Base-by-base conservation (phyloP, 2,113 vertebrate genomes). In the Xiphias gladius region DNA sequence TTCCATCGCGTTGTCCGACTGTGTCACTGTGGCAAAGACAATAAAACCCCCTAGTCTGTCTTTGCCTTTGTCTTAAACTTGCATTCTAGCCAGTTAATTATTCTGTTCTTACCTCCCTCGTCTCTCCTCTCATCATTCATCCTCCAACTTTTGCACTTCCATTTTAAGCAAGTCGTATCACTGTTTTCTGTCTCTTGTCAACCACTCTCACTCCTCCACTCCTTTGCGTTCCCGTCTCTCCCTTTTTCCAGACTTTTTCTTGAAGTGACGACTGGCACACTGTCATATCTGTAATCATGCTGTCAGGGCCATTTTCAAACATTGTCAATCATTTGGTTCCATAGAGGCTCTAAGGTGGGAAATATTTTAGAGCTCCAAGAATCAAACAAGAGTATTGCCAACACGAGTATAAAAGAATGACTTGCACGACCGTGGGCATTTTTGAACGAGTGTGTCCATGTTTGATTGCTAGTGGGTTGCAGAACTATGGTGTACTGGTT, bases 251-350 rank as follows among this genome's bases (percentile, higher is more conserved):
- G 52, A 69, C 35, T 71, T 72, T 68, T 7, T 8, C 48, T 74
- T 79, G 43, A 83, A 46, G 62, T 80, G 82, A 76, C 73, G 63
- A 52, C 77, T 41, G 69, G 64, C 82, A 39, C 5, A 0, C 84
- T 87, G 86, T 84, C 89, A 68, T n/a, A 52, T 72, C 41, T 73
- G 82, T 86, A 71, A 87, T 86, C 91, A 79, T 32, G 30, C 43
- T 87, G 86, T 92, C 86, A 13, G 63, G 19, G 66, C 35, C 89
- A 92, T 90, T 92, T 90, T 91, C 90, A 91, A 91, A 93, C 93
- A 89, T 71, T 81, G 88, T 91, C 86, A 89, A 20, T 87, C 59
- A 48, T 80, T 89, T 82, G 41, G 54, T 83, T 72, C 85, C 75
- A 7, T 32, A 0, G 89, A 86, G 87, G 55, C 84, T 78, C 16